Base-by-base conservation (phyloP, 2,888 invertebrate species). In the Drosophila bunnanda region DNA sequence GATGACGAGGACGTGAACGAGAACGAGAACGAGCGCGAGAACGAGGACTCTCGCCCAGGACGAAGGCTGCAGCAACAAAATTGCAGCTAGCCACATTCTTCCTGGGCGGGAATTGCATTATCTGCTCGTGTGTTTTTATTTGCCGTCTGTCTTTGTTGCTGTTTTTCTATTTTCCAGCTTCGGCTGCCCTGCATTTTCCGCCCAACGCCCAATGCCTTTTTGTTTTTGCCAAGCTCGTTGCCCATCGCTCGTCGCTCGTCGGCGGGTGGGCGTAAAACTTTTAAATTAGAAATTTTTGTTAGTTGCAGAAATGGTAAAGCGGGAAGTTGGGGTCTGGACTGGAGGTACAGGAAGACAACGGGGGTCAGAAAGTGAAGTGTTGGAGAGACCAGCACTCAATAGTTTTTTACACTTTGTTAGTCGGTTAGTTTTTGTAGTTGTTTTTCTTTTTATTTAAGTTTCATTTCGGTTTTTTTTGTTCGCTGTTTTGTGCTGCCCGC, bases 201-300 rank as follows among this genome's bases (percentile, higher is more conserved):
- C 48, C 62, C 41, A 13, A 41, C 12, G 3, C 56, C 44, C 41
- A 25, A 17, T 36, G 56, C 46, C 52, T 57, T 62, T 72, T 62
- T 56, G 55, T 56, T 71, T 71, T 50, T 72, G 41, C 50, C 68
- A 48, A 64, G 62, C 64, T 78, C 67, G 57, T 58, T 25, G 41
- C 46, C 25, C 25, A 25, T 32, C 32, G 32, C 32, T 44, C 43
- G 60, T 53, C 22, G 50, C 53, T 62, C 66, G 46, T 62, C 76
- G 75, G 77, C 82, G 85, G 82, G 81, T 80, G 83, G 83, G 81
- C 75, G 84, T 72, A 88, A 88, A 89, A 86, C 87, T 86, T 86
- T 89, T 86, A 86, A 86, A 86, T 86, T 86, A 89, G 89, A 86
- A 89, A 86, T 86, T 86, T 86, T 86, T 87, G 86, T 78, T 86